phyloP scores from a whole-genome alignment of 2,888 invertebrate genomes.

The Dendrolimus houi region DNA sequence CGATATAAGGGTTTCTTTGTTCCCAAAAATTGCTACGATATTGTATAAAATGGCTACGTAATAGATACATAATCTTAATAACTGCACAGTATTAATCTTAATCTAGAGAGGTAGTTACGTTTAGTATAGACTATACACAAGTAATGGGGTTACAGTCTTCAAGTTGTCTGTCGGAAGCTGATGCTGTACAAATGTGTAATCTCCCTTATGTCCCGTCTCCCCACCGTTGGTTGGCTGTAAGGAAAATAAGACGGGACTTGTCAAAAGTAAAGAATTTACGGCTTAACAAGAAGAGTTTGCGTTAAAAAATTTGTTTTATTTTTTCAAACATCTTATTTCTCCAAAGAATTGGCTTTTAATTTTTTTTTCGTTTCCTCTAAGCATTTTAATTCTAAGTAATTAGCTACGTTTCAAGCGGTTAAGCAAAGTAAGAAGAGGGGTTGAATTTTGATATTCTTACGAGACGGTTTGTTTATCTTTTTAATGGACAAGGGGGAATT shows the following conservation, averaged over 20 bases:
- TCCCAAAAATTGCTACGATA: too few relatives aligned
- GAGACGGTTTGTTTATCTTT: neutral
- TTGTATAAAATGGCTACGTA: too few relatives aligned
- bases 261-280: neutral
- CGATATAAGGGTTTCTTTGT: too few relatives aligned
- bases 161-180: too few relatives aligned
- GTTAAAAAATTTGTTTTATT: constrained; percentile 12
- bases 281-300: neutral
- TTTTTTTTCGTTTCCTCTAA: constrained; percentile 2
- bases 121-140: too few relatives aligned
- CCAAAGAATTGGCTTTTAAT: neutral
- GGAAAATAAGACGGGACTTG: neutral
- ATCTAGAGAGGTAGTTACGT: too few relatives aligned
- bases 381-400: constrained; percentile 4
- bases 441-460: neutral
- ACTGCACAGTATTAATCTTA: too few relatives aligned
- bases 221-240: neutral
- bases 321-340: constrained; percentile 1
- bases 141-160: too few relatives aligned
- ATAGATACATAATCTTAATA: too few relatives aligned
- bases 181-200: neutral
- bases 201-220: neutral
- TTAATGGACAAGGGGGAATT: neutral
- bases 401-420: neutral
- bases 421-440: neutral